Percentiles rank a stretch among this genome's conserved stretches.
Conservation (phyloP, 2,113 vertebrate genomes). For the Oceanites oceanicus region DNA sequence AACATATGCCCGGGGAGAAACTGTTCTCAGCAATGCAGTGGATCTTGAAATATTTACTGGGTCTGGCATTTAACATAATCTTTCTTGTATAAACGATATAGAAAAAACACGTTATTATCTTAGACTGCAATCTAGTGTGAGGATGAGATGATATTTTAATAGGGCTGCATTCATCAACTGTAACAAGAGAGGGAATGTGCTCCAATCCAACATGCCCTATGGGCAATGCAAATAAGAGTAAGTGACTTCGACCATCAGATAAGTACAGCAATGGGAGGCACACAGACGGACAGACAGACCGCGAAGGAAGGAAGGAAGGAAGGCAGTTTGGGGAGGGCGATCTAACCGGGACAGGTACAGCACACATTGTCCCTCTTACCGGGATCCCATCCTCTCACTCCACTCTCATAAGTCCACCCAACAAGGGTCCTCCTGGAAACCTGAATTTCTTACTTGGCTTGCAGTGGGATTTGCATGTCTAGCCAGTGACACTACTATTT, state of each 20-base stretch:
- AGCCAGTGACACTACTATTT: conserved; percentile 12
- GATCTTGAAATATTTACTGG: conserved; percentile 70
- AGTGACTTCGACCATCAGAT: conserved; percentile 27
- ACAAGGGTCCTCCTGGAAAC: neutral
- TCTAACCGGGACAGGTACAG: neutral
- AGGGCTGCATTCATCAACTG: conserved; percentile 51
- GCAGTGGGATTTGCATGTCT: conserved; percentile 19
- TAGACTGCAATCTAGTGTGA: conserved; percentile 61
- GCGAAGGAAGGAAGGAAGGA: neutral
- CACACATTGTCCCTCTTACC: neutral
- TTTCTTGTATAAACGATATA: conserved; percentile 63
- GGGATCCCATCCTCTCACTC: neutral
- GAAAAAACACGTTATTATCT: conserved; percentile 60
- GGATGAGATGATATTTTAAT: conserved; percentile 67
- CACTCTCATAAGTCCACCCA: neutral
- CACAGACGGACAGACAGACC: neutral
- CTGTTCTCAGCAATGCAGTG: conserved; percentile 55
- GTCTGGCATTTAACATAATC: conserved; percentile 68
- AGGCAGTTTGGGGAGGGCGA: neutral
- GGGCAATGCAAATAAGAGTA: conserved; percentile 39
- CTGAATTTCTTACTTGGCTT: neutral
- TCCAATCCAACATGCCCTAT: conserved; percentile 32
- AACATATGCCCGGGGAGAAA: conserved; percentile 58
- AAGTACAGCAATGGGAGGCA: neutral
- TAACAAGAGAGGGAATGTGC: conserved; percentile 52